Evolutionary conservation across 2,888 invertebrate species (phyloP), one percentile per base, ranked within the genome.

Genomic region (Cataglyphis livida): DNA sequence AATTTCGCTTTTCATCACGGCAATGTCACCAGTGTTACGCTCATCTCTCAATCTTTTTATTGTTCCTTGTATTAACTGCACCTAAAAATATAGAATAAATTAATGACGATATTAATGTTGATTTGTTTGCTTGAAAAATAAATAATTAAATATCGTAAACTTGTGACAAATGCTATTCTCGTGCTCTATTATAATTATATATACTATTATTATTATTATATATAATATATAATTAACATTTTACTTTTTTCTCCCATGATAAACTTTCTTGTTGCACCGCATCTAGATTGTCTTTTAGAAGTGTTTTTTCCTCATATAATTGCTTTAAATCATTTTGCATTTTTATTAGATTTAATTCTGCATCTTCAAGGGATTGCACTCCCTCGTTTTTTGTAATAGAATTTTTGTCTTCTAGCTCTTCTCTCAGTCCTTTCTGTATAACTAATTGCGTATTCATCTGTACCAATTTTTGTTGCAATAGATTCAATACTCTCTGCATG

Each of bases 221-320:
- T 51, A 25, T 51, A 61, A 32, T 48, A 57, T 15, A 38, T 35
- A 25, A 41, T 1, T 48, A 32, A 75, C 25, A 51, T 64, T 32
- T 81, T 82, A 97, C 96, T 95, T 98, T 98, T 87, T 97, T 97
- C 92, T 98, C 97, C 98, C 98, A 98, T 44, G 97, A 96, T 41
- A 98, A 95, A 10, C 96, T 96, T 93, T 98, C 97, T 54, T 96
- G 95, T 90, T 96, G 96, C 32, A 95, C 94, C 57, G 95, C 95
- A 85, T 97, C 96, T 28, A 97, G 93, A 61, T 96, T 96, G 78
- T 96, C 96, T 1, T 96, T 96, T 0, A 97, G 93, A 51, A 95
- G 95, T 38, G 96, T 95, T 91, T 97, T 97, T 41, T 97, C 97
- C 68, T 96, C 96, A 87, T 96, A 96, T 73, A 97, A 93, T 5